Evolutionary conservation across 2,888 invertebrate genomes (phyloP).

Genomic region (Phymatocera aterrima): DNA sequence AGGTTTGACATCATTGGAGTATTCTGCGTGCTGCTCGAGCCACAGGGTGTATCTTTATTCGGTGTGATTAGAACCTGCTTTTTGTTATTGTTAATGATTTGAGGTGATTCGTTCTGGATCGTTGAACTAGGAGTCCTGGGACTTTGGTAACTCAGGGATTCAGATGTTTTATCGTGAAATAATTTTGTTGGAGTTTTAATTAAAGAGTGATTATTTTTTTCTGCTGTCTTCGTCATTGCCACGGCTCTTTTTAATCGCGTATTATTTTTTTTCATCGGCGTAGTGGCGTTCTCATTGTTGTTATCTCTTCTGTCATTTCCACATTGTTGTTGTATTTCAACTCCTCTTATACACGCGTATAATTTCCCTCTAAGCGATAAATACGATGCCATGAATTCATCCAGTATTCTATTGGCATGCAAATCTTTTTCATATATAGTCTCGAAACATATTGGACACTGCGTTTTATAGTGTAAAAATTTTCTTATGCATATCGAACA

Average conservation of each 20-base stretch:
- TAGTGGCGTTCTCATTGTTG: too few relatives aligned
- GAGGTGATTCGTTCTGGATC: background rate
- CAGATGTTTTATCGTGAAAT: too few relatives aligned
- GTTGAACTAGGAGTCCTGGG: background rate
- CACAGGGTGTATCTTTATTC: conserved; percentile 49
- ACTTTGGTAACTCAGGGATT: too few relatives aligned
- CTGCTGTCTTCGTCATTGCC: too few relatives aligned
- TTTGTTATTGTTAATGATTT: too few relatives aligned
- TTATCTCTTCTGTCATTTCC: background rate
- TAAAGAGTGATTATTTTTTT: background rate
- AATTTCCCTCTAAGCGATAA: conserved; percentile 68
- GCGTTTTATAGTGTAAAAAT: conserved; percentile 75
- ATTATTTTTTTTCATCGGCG: too few relatives aligned
- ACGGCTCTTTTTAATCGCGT: too few relatives aligned
- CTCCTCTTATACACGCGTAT: conserved; percentile 58
- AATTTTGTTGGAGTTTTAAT: too few relatives aligned
- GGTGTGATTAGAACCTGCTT: background rate
- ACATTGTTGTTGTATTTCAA: conserved; percentile 46
- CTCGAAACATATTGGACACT: conserved; percentile 76
- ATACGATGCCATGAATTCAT: conserved; percentile 72
- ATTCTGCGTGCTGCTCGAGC: conserved; percentile 61
- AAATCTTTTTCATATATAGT: conserved; percentile 74
- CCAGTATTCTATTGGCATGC: conserved; percentile 74
- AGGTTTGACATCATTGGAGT: conserved; percentile 47
- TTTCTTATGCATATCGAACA: conserved; percentile 77